Evolutionary conservation across 37 sponge, comb jelly and placozoan species (phyloP).

Genomic region (Bolinopsis microptera): DNA sequence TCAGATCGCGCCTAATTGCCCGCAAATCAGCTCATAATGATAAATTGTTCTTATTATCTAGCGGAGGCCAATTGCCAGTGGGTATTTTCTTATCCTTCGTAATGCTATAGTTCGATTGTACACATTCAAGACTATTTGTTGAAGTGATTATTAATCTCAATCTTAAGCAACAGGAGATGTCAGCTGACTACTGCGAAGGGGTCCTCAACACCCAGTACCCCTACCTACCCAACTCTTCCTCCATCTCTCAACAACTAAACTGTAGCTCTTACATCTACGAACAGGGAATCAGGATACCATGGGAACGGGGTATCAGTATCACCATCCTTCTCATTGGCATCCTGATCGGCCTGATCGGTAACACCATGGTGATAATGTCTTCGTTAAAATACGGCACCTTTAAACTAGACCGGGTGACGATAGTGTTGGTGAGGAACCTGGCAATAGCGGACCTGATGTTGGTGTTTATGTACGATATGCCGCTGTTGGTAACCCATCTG

Average conservation of each 20-base stretch:
- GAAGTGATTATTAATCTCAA: no score
- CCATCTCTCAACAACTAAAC: neutral
- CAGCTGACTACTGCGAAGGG: neutral
- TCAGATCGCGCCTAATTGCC: no score
- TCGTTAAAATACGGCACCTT: conserved; percentile 16
- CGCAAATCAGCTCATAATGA: no score
- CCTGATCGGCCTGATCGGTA: neutral
- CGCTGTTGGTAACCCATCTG: conserved; percentile 19
- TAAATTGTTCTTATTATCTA: no score
- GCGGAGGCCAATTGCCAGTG: no score
- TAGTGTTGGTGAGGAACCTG: conserved; percentile 38
- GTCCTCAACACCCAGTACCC: neutral
- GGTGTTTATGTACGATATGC: conserved; percentile 15
- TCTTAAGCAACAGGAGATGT: no score
- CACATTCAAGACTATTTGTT: no score
- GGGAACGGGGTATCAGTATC: neutral
- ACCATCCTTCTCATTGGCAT: neutral
- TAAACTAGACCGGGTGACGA: conserved; percentile 28
- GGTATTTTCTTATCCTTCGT: no score
- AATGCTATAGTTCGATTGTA: no score
- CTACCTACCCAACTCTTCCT: neutral
- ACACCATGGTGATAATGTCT: conserved; percentile 31
- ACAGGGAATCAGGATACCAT: neutral
- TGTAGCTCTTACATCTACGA: conserved; percentile 45
- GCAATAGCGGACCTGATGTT: conserved; percentile 41